These are phyloP conservation scores for Drosophila subpulchrella DNA, from an alignment of 1,140 invertebrate species.

Conservation along the genomic window DNA sequence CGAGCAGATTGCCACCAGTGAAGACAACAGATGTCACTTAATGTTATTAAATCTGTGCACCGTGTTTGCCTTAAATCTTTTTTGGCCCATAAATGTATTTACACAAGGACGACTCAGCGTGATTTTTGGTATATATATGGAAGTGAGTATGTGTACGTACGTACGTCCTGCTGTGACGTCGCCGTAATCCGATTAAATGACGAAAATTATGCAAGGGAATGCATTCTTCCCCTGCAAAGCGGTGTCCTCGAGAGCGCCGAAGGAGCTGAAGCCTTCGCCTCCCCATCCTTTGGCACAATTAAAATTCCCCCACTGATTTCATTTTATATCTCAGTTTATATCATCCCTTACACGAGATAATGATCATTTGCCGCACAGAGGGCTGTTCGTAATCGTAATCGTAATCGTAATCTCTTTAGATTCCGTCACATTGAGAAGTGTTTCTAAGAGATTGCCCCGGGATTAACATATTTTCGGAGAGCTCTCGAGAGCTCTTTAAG, in stretches of 20 bases:
- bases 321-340: conserved; percentile 16
- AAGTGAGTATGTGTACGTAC: background rate
- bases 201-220: conserved; percentile 62
- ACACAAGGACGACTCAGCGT: conserved; percentile 34
- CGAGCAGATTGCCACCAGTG: conserved; percentile 3
- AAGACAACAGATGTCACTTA: conserved; percentile 49
- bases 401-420: conserved; percentile 12
- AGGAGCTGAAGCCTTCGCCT: conserved; percentile 18
- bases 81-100: conserved; percentile 49
- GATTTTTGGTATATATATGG: background rate
- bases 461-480: conserved; percentile 28
- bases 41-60: conserved; percentile 49
- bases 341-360: conserved; percentile 6
- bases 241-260: conserved; percentile 21
- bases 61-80: conserved; percentile 23
- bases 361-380: conserved; percentile 1
- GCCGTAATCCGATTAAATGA: conserved; percentile 69
- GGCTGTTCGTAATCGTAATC: conserved; percentile 14
- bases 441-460: conserved; percentile 10
- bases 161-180: conserved; percentile 4
- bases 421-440: conserved; percentile 24
- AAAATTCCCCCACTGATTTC: conserved; percentile 47
- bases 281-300: conserved; percentile 55
- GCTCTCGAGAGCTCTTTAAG: background rate
- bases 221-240: conserved; percentile 38